These are phyloP conservation scores for Chrysodeixis includens DNA, from an alignment of 2,888 invertebrate genomes.

Conservation along the genomic window DNA sequence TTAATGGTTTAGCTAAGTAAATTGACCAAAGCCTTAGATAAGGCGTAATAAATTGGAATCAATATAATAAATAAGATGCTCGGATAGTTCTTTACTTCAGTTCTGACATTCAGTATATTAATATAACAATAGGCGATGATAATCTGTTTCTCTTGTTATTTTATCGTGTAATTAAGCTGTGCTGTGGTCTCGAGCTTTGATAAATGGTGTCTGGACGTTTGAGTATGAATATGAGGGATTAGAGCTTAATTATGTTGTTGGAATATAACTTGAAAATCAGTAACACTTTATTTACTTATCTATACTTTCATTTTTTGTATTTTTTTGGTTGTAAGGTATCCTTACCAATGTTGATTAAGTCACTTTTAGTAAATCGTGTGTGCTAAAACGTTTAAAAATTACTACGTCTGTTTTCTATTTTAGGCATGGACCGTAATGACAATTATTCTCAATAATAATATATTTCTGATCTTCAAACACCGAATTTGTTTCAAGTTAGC, in stretches of 20 bases:
- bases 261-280: no score
- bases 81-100: background rate
- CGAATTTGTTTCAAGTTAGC: no score
- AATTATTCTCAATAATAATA: no score
- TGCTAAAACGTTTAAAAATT: no score
- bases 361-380: no score
- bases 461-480: no score
- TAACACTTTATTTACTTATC: no score
- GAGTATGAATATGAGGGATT: constrained; percentile 8
- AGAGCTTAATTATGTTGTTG: background rate
- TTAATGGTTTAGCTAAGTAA: background rate
- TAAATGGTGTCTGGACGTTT: constrained; percentile 19
- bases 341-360: no score
- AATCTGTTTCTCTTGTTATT: constrained; percentile 53
- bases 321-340: no score
- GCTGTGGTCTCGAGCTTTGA: constrained; percentile 35
- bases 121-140: constrained; percentile 41
- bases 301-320: no score
- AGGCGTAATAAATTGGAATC: background rate
- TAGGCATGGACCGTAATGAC: no score
- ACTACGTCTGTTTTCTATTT: no score
- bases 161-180: constrained; percentile 52
- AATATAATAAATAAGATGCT: constrained; percentile 6
- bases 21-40: background rate
- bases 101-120: constrained; percentile 11